Base-by-base conservation (phyloP, 2,797 vertebrate species). In the Arctocebus calabarensis region DNA sequence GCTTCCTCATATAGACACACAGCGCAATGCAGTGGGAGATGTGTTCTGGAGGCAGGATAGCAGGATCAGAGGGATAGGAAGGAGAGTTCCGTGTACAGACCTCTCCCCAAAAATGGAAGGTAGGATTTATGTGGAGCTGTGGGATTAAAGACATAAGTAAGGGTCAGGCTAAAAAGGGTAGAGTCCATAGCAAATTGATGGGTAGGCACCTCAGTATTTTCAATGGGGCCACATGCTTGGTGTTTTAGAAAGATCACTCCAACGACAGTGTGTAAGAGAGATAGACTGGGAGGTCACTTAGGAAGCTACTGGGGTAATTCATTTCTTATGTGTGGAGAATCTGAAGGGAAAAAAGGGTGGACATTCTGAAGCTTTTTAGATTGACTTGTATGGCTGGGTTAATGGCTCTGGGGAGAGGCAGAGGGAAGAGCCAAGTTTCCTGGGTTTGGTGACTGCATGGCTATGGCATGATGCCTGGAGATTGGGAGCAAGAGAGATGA, bases 241-340 rank as follows among this genome's bases (percentile, higher is more conserved):
- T 84, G 77, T 79, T 95, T 92, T 77, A 77, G 55, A 91, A 89
- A 45, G 27, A 52, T 91, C 48, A 73, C 43, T 17, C 14, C 70
- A 81, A 70, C 52, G 68, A 40, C n/a, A 20, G 7, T 48, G 32
- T 81, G 45, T 81, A 68, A 73, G 48, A 34, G 75, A 86, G 19
- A 70, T 13, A 86, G 70, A 8, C 27, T 59, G 29, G 37, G 20
- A 61, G n/a, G 55, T 81, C 64, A 43, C 7, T 23, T 75, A 43
- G 40, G 71, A 77, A 29, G 48, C 37, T 70, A 0, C 32, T 75
- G 55, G 23, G 75, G 5, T 66, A 55, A 77, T 81, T 71, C 7
- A 52, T 20, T 34, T 89, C 23, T 57, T 57, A 55, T 75, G 29
- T 87, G 40, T n/a, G 81, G 84, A 73, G 66, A 23, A 68, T 91